These are phyloP conservation scores for Sinocyclocheilus rhinocerous DNA, from an alignment of 2,113 vertebrate genomes.

Conservation along the genomic window DNA sequence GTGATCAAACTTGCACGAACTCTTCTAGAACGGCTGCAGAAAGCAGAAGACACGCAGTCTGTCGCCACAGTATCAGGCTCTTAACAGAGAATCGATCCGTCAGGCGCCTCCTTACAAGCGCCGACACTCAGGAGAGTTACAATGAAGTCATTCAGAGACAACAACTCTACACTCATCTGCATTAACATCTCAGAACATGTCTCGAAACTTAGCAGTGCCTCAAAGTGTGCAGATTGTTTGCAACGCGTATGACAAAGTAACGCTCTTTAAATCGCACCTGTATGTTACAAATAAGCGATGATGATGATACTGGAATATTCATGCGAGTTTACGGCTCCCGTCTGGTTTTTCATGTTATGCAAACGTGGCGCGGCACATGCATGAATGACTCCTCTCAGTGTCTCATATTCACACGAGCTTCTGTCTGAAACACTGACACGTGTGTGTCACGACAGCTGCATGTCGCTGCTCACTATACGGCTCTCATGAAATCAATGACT, in stretches of 20 bases:
- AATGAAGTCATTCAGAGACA: not conserved
- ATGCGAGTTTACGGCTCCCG: too few species aligned
- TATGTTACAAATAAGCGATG: not conserved
- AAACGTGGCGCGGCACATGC: not conserved
- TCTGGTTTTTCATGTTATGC: slow-evolving; percentile 50
- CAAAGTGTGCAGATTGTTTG: not conserved
- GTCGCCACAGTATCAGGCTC: not conserved
- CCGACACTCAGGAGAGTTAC: not conserved
- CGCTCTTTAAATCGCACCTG: not conserved
- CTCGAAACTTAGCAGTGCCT: too few species aligned
- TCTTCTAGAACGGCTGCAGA: not conserved
- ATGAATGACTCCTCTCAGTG: not conserved
- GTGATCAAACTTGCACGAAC: too few species aligned
- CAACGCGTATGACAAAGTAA: not conserved
- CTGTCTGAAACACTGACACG: not conserved
- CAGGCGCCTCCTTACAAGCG: not conserved
- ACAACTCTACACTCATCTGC: not conserved
- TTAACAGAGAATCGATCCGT: not conserved
- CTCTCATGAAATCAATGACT: not conserved
- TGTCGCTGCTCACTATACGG: not conserved
- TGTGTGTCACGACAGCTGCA: not conserved
- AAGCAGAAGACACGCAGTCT: not conserved
- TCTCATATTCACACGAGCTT: not conserved
- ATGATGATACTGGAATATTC: too few species aligned
- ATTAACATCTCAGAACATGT: not conserved